These are phyloP conservation scores for Merops nubicus DNA, from an alignment of 2,113 vertebrate species.

Conservation along the genomic window DNA sequence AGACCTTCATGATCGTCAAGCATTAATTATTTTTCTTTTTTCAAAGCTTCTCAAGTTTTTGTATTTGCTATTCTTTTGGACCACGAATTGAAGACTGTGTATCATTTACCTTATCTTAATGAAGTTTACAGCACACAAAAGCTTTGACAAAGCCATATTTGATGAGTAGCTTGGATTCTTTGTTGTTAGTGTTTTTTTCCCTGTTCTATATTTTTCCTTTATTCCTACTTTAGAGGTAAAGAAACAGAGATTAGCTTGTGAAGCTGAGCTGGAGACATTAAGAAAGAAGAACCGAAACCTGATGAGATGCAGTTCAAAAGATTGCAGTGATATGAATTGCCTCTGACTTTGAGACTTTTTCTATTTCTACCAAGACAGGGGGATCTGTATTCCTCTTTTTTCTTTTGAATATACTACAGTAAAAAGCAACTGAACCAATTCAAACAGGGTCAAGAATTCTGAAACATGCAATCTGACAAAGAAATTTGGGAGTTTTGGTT, in stretches of 20 bases:
- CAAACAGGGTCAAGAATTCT: neutral
- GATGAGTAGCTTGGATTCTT: neutral
- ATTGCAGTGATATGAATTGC: neutral
- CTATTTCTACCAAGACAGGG: neutral
- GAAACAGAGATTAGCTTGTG: neutral
- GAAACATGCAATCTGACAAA: neutral
- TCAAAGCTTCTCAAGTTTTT: neutral
- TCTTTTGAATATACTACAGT: neutral
- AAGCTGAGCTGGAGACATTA: neutral
- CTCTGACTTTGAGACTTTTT: neutral
- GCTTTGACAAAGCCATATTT: neutral
- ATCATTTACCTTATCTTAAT: neutral
- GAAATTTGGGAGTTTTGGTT: accelerated
- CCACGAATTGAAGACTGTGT: neutral
- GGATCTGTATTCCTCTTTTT: neutral
- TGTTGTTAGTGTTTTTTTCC: accelerated
- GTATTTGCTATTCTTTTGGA: neutral
- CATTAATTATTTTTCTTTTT: neutral
- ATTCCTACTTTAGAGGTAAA: conserved; percentile 3
- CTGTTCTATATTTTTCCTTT: neutral
- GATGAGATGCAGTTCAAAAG: neutral
- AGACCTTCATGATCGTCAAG: too few relatives aligned
- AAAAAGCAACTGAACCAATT: neutral
- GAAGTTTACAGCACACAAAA: neutral
- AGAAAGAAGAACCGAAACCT: neutral